phyloP scores from a whole-genome alignment of 2,113 vertebrate species.

The Turnix velox region DNA sequence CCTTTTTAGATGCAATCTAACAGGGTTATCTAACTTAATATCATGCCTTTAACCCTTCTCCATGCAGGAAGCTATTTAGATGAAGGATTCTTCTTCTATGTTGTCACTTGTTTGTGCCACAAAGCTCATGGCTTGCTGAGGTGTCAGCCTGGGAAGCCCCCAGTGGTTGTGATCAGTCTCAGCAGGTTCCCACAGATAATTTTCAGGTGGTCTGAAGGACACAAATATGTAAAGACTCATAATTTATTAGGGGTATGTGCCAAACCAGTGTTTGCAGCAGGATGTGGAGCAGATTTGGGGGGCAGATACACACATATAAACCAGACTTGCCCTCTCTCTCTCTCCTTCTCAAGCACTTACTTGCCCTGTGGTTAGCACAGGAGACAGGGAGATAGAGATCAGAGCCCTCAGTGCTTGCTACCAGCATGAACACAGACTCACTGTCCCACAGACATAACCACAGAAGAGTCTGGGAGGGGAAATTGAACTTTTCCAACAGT shows the following conservation, averaged over 20 bases:
- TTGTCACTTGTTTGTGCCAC: not conserved
- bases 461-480: not conserved
- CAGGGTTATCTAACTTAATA: not conserved
- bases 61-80: not conserved
- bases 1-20: not conserved
- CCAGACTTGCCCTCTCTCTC: not conserved
- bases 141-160: not conserved
- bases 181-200: not conserved
- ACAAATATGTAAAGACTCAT: not conserved
- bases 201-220: not conserved
- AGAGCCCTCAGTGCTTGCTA: slow-evolving; percentile 20
- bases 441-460: not conserved
- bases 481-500: accelerated
- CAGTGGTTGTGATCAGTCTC: not conserved
- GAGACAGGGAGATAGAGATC: slow-evolving; percentile 16
- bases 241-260: not conserved
- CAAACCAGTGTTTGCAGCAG: not conserved
- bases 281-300: not conserved
- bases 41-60: not conserved
- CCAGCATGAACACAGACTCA: not conserved
- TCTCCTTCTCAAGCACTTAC: not conserved
- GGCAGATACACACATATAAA: not conserved
- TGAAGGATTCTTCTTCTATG: not conserved
- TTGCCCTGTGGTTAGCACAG: not conserved
- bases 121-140: not conserved